Percentiles rank a stretch among this genome's conserved stretches.
Conservation (phyloP, 2,888 invertebrate species). For the Lepidonotus clava region DNA sequence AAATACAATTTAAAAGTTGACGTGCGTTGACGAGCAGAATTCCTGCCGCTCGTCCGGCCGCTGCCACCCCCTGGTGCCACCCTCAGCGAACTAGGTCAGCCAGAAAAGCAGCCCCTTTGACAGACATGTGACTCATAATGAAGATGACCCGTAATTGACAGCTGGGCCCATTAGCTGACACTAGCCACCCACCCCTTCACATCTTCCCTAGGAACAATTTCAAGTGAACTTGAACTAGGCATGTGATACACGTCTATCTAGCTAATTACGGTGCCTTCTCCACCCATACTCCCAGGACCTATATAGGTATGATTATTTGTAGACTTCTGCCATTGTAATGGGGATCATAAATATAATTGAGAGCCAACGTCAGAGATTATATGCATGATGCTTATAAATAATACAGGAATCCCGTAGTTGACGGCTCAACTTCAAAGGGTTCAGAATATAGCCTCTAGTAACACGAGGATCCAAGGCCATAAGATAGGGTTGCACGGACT, state of each 20-base stretch:
- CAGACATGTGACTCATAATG: slow-evolving; percentile 10
- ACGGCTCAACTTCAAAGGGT: no score
- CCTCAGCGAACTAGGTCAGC: not conserved
- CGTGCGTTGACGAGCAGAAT: not conserved
- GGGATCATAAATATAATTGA: no score
- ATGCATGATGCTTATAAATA: no score
- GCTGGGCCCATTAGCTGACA: not conserved
- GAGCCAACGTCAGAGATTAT: no score
- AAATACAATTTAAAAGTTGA: no score
- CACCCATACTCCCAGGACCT: not conserved
- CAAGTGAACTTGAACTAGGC: not conserved
- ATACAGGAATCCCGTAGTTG: no score
- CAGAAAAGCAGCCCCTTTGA: not conserved
- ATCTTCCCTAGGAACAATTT: no score
- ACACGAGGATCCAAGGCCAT: no score
- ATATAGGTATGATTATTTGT: not conserved
- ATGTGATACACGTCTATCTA: not conserved
- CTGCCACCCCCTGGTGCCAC: not conserved
- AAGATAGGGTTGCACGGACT: no score
- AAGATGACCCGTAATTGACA: slow-evolving; percentile 4
- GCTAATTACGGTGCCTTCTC: not conserved
- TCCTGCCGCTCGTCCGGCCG: not conserved
- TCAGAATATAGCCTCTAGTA: no score
- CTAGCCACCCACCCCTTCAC: no score
- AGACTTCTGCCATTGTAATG: not conserved